phyloP scores from a whole-genome alignment of 1,140 invertebrate genomes.

The Micrasema longulum region DNA sequence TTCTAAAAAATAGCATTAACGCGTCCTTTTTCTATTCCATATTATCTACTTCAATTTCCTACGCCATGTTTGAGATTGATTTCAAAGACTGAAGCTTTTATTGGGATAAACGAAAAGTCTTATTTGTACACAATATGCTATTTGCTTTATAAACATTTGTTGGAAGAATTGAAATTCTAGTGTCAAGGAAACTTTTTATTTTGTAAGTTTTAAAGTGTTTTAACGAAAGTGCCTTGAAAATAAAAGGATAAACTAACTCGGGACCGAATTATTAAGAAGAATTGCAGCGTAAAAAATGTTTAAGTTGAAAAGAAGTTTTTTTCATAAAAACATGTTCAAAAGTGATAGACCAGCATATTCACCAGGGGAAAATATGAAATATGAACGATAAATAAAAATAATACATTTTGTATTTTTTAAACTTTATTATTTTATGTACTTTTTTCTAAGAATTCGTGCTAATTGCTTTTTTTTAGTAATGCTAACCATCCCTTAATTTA shows the following conservation, averaged over 20 bases:
- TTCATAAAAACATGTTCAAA: no score
- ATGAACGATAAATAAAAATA: no score
- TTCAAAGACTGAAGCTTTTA: slow-evolving; percentile 37
- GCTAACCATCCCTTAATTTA: no score
- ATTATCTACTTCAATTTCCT: slow-evolving; percentile 28
- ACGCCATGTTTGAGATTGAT: slow-evolving; percentile 21
- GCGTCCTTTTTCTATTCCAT: slow-evolving; percentile 33
- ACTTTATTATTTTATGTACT: no score
- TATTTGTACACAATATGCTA: slow-evolving; percentile 13
- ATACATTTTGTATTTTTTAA: no score
- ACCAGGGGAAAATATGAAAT: no score
- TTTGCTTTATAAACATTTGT: background rate
- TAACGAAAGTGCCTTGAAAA: slow-evolving; percentile 50
- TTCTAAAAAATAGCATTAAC: slow-evolving; percentile 19
- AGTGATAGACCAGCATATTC: no score
- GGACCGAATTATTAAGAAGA: slow-evolving; percentile 25
- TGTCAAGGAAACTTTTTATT: background rate
- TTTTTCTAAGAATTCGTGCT: no score
- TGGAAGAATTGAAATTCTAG: slow-evolving; percentile 13
- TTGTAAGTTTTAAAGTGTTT: slow-evolving; percentile 13
- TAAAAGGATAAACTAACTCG: slow-evolving; percentile 29
- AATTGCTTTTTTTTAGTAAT: no score
- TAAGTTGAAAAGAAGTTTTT: no score
- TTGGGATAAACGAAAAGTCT: slow-evolving; percentile 19
- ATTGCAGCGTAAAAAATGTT: background rate